Conservation (phyloP, 2,113 vertebrate species). For the Cygnus atratus region DNA sequence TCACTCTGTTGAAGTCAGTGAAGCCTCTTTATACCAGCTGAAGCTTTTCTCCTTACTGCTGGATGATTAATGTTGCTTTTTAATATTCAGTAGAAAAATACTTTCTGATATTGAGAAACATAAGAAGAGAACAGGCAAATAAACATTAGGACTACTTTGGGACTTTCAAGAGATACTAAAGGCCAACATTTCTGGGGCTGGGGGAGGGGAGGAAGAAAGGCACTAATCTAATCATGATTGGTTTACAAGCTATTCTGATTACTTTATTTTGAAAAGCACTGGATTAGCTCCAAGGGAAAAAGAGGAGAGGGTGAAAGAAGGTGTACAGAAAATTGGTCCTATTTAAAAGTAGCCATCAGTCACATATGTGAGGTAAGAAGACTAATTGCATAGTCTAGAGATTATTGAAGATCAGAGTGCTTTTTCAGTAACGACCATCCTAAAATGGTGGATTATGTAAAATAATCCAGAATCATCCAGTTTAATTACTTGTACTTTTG, state of each 20-base stretch:
- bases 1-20: background rate
- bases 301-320: background rate
- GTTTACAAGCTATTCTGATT: background rate
- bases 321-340: background rate
- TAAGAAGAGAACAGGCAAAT: background rate
- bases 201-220: background rate
- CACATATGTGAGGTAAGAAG: background rate
- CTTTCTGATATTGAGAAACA: background rate
- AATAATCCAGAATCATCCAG: background rate
- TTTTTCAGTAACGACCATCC: background rate
- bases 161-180: background rate
- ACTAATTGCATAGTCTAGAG: slow-evolving; percentile 6
- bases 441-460: slow-evolving; percentile 29
- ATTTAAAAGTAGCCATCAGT: background rate
- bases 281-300: background rate
- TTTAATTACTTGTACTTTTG: slow-evolving; percentile 37
- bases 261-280: background rate
- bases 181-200: background rate
- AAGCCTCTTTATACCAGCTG: background rate
- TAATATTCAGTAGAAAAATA: slow-evolving; percentile 29
- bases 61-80: slow-evolving; percentile 24
- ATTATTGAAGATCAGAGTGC: slow-evolving; percentile 40
- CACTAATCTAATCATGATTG: background rate
- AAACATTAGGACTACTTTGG: background rate
- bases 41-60: background rate